A percentile compares a stretch with the other conserved stretches of the same genome.
These are phyloP conservation scores for Cryptus viduatorius DNA, from an alignment of 2,888 invertebrate species.

Conservation along the genomic window DNA sequence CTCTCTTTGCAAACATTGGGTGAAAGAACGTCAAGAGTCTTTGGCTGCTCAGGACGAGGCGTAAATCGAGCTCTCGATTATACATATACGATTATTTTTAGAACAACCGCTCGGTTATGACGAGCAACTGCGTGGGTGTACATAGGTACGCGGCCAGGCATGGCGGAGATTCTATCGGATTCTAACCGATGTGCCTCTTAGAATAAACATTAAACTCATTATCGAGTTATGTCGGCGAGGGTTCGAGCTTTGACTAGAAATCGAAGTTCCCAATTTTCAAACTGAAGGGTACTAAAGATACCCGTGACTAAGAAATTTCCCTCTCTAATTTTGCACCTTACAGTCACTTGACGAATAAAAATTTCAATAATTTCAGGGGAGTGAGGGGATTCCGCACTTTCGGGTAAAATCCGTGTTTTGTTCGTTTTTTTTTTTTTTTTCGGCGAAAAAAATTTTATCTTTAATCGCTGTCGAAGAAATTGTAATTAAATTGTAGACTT, in stretches of 20 bases:
- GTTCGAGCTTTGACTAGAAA: background rate
- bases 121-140: constrained; percentile 50
- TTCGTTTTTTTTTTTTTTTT: no score
- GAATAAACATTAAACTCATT: constrained; percentile 36
- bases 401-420: no score
- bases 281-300: background rate
- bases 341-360: no score
- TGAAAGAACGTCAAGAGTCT: constrained; percentile 16
- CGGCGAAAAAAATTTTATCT: no score
- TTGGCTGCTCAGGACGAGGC: background rate
- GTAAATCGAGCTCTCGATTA: constrained; percentile 13
- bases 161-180: constrained; percentile 36
- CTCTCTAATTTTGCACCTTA: no score
- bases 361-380: no score
- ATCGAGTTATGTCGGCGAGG: background rate
- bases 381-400: no score
- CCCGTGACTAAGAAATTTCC: no score
- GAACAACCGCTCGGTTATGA: constrained; percentile 36
- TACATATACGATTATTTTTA: constrained; percentile 44
- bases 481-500: no score
- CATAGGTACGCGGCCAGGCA: constrained; percentile 30
- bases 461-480: no score
- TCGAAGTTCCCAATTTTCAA: background rate
- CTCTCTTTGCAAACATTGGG: background rate
- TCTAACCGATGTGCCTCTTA: constrained; percentile 21